phyloP scores from a whole-genome alignment of 2,888 invertebrate genomes.

The Syritta pipiens region DNA sequence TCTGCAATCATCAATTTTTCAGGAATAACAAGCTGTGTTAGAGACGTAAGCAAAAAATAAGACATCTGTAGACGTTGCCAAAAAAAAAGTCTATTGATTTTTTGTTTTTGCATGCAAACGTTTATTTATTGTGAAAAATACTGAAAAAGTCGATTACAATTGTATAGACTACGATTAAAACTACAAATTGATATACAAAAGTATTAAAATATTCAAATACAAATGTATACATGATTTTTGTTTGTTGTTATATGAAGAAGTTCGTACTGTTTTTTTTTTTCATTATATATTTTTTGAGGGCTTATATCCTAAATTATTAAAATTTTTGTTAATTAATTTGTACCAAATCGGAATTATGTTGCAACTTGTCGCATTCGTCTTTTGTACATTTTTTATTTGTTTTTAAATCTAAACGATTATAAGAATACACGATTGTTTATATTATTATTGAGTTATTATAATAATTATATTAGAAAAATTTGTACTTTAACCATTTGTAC shows the following conservation, averaged over 20 bases:
- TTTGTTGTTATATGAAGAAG: too few species aligned
- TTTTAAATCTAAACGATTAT: too few species aligned
- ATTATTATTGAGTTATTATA: neutral
- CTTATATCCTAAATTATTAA: slow-evolving; percentile 4
- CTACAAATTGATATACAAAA: slow-evolving; percentile 51
- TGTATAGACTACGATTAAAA: slow-evolving; percentile 33
- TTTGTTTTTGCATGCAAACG: slow-evolving; percentile 63
- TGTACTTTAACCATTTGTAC: slow-evolving; percentile 64
- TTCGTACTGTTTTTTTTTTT: too few species aligned
- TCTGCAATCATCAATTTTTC: too few species aligned
- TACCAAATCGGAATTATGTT: slow-evolving; percentile 21
- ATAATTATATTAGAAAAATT: slow-evolving; percentile 48
- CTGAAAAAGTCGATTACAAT: slow-evolving; percentile 29
- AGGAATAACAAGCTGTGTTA: too few species aligned
- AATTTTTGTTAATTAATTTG: slow-evolving; percentile 47
- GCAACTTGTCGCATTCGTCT: slow-evolving; percentile 36
- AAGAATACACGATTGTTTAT: too few species aligned
- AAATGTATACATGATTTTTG: slow-evolving; percentile 11
- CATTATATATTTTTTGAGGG: too few species aligned
- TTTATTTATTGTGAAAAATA: slow-evolving; percentile 63
- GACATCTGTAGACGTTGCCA: too few species aligned
- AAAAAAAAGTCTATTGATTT: neutral
- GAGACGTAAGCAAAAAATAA: too few species aligned
- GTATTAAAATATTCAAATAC: slow-evolving; percentile 63
- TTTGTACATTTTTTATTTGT: slow-evolving; percentile 42